Base-by-base conservation (phyloP, 2,888 invertebrate species). In the Taenaris catops region DNA sequence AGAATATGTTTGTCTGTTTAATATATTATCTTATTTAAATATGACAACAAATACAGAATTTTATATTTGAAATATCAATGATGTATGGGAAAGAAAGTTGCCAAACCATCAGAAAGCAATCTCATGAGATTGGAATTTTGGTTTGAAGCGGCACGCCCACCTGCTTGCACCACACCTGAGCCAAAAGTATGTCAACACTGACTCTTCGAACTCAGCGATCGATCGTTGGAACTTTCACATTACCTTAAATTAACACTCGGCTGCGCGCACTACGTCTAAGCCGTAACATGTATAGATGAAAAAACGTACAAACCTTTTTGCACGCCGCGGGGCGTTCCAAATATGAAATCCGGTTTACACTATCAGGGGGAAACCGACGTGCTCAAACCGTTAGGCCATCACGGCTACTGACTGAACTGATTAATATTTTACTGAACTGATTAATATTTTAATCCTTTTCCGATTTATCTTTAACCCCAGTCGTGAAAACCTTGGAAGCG, bases 171-270 rank as follows among this genome's bases (percentile, higher is more conserved):
- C 73, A 69, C 80, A 79, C 80, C 79, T 79, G 81, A 78, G 63
- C 67, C 70, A 80, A 80, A 84, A 83, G 84, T 86, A 65, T 86
- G 84, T 83, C 84, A 84, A 64, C 73, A 58, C 49, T 68, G 68
- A 79, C 79, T 80, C 76, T 69, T 76, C 72, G 68, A 71, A 71
- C 66, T 63, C 73, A 54, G 49, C 72, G 70, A 73, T 69, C 70
- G 65, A 74, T 75, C 70, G 76, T 68, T 70, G 66, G 64, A 74
- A 84, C 84, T 86, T 86, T 86, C 86, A 86, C 86, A 81, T 84
- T 69, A 79, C 74, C 78, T 80, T 79, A 76, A 76, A 76, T 74
- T 73, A 78, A 68, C 75, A 72, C 68, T 66, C 58, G 60, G 57
- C 60, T 55, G 56, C 58, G 52, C 52, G 43, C 44, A 48, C 34